Evolutionary conservation across 1,140 invertebrate species (phyloP), one percentile per base, ranked within the genome.

Genomic region (Trichonephila clavata): DNA sequence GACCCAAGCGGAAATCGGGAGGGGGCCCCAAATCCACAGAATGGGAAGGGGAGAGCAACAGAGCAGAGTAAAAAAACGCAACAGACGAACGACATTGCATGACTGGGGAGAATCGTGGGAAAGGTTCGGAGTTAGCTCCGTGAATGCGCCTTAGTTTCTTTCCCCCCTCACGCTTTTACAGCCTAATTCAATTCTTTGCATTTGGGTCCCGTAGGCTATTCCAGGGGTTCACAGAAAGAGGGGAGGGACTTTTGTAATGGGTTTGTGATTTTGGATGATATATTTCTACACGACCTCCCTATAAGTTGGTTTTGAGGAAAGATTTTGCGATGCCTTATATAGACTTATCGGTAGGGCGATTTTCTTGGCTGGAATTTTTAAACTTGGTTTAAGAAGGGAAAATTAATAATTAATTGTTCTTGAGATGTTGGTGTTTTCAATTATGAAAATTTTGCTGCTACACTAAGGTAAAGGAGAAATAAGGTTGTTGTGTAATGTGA

Each of bases 71-170:
- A 92, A 92, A 92, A 39, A 50, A 50, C 50, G 50, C 50, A 50
- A 80, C 92, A 92, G 91, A 89, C 91, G 43, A 90, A 89, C 91
- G 43, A 90, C 91, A 86, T 86, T 92, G 91, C 91, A 71, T 86
- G 91, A 84, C 91, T 61, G 83, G 24, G 60, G 24, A 77, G 61
- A 86, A 92, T 83, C 92, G 92, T 93, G 92, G 92, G 92, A 93
- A 93, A 87, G n/a, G 84, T 32, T 80, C 83, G 18, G 65, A 65
- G 7, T 63, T 63, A 18, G 86, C 32, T 60, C 68, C 24, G 57
- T 57, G 65, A 50, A 20, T 43, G 81, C 43, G 50, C 71, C 83
- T 84, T 84, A 59, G 57, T 18, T 61, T 71, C 16, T 8, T 20
- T n/a, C 7, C 7, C 80, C 57, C 59, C 90, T 60, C 14, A 60